Evolutionary conservation across 2,888 invertebrate species (phyloP), one percentile per base, ranked within the genome.

Genomic region (Pimpla rufipes): DNA sequence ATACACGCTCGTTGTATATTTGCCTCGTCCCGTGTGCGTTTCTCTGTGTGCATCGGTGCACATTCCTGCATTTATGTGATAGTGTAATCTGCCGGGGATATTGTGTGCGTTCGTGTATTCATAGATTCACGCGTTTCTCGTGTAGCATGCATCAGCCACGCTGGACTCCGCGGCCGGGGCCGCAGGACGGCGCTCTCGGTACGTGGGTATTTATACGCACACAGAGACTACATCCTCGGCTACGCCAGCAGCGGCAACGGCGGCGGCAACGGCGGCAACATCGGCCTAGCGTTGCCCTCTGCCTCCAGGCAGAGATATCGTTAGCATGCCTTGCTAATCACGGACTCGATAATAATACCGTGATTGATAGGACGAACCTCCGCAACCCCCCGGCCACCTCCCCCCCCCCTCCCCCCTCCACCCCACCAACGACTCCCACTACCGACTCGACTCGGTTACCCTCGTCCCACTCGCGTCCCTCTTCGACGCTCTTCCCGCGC

Each of bases 261-360:
- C 47, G n/a, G 55, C 23, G 11, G 13, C 29, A 57, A 42, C 52
- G 18, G 76, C 73, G 35, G 68, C 68, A 70, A 50, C 86, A 87
- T 86, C 87, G 87, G 87, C 86, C 89, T 88, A 87, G 88, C 88
- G 88, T 89, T 88, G 89, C 89, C 88, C 90, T 88, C 77, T 70
- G 77, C 68, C 77, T 90, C 89, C 89, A 90, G 91, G 91, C 90
- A 90, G 92, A 92, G 91, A 92, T 93, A 93, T 93, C 93, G 93
- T 92, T 93, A 92, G 91, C 92, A 91, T 93, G 93, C 92, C 92
- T 92, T 93, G 92, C 92, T 93, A 93, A 92, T 92, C 92, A 92
- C 91, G 91, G 90, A 90, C 92, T 92, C 92, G 93, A 93, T 93
- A 92, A 93, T 93, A 93, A 92, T 92, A 93, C 91, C 91, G 91